phyloP scores from a whole-genome alignment of 2,888 invertebrate species.

The Julus scandinavius region DNA sequence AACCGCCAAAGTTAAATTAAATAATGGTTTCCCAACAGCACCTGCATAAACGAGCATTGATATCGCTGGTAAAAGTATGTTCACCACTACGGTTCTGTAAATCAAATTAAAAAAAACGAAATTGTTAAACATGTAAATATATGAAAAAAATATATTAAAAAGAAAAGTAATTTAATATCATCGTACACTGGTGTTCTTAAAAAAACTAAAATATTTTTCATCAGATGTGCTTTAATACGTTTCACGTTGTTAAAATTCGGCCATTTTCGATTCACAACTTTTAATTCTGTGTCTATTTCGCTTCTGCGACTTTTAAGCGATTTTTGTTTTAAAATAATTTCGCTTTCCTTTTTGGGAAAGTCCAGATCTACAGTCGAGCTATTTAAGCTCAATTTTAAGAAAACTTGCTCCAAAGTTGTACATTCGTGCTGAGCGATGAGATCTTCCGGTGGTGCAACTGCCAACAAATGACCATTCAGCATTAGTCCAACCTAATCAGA shows the following conservation, averaged over 20 bases:
- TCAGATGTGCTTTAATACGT: slow-evolving; percentile 2
- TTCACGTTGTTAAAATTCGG: background rate
- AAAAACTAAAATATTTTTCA: slow-evolving; percentile 45
- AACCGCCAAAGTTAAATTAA: slow-evolving; percentile 12
- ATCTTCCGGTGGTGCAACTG: slow-evolving; percentile 63
- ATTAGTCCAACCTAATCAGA: slow-evolving; percentile 65
- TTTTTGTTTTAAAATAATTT: background rate
- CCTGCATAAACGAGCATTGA: background rate
- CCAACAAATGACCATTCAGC: slow-evolving; percentile 65
- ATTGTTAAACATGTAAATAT: background rate
- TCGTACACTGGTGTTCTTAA: slow-evolving; percentile 5
- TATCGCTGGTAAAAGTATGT: slow-evolving; percentile 29
- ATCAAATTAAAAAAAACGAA: background rate
- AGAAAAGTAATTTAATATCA: background rate
- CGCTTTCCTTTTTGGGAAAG: slow-evolving; percentile 6
- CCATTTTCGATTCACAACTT: background rate
- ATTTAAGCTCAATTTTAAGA: slow-evolving; percentile 77
- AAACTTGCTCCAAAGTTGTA: slow-evolving; percentile 85
- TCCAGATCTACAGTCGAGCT: slow-evolving; percentile 54
- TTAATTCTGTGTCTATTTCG: background rate
- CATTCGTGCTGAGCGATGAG: slow-evolving; percentile 60
- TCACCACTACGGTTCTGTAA: background rate
- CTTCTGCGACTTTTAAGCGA: background rate
- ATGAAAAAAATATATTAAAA: background rate
- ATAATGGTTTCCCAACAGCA: slow-evolving; percentile 43